Evolutionary conservation across 2,797 vertebrate genomes (phyloP).

Genomic region (Anguilla marmorata): DNA sequence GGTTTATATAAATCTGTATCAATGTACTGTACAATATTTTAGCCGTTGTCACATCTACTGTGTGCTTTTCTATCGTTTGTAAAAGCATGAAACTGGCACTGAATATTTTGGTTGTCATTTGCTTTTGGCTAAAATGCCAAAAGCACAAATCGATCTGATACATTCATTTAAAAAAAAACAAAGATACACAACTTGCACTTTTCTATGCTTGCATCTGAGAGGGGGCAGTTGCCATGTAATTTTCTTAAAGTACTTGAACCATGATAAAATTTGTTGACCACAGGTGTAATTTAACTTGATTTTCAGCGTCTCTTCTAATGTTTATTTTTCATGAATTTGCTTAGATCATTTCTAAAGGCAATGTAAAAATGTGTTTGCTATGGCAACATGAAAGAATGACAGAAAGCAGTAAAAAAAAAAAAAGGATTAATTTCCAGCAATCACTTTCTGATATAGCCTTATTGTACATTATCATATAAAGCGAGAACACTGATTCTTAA

Average conservation of each 20-base stretch:
- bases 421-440: neutral
- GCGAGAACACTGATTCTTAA: slow-evolving; percentile 55
- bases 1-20: slow-evolving; percentile 65
- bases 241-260: slow-evolving; percentile 31
- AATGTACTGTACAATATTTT: slow-evolving; percentile 65
- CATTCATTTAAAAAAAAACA: slow-evolving; percentile 43
- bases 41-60: slow-evolving; percentile 55
- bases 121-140: slow-evolving; percentile 59
- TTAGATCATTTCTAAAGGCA: neutral
- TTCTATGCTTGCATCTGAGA: slow-evolving; percentile 30
- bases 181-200: slow-evolving; percentile 64
- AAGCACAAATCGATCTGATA: slow-evolving; percentile 41
- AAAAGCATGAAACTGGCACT: slow-evolving; percentile 70
- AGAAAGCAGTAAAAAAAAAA: neutral
- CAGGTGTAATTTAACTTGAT: slow-evolving; percentile 9
- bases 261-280: slow-evolving; percentile 17
- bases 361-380: neutral
- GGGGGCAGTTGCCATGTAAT: slow-evolving; percentile 26
- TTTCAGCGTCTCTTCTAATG: slow-evolving; percentile 11
- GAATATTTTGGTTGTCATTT: slow-evolving; percentile 53
- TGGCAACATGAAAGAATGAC: slow-evolving; percentile 10
- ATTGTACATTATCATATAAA: neutral
- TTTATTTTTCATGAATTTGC: slow-evolving; percentile 20
- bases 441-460: slow-evolving; percentile 2
- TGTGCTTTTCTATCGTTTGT: slow-evolving; percentile 69